These are phyloP conservation scores for Microcebus lehilahytsara DNA, from an alignment of 2,113 vertebrate species.

Conservation along the genomic window DNA sequence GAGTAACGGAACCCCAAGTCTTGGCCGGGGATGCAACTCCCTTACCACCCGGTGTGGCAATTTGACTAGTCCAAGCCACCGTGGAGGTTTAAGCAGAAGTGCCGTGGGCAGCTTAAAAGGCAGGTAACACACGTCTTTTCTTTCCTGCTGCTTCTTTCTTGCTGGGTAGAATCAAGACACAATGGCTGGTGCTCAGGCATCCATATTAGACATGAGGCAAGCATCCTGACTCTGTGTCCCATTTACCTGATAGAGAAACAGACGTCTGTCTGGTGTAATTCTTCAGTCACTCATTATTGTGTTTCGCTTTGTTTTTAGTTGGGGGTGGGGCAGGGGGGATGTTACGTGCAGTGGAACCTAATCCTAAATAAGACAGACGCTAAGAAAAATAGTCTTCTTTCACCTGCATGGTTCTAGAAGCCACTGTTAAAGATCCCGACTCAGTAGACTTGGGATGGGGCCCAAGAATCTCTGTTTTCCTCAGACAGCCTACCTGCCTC, in stretches of 20 bases:
- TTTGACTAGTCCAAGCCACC: too few relatives aligned
- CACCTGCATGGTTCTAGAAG: background rate
- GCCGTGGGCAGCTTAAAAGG: background rate
- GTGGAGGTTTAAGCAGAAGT: background rate
- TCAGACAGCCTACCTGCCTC: too few relatives aligned
- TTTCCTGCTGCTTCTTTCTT: background rate
- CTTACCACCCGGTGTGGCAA: background rate
- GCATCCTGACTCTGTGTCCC: background rate
- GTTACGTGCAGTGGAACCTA: background rate
- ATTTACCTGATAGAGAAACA: background rate
- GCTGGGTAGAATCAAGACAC: background rate
- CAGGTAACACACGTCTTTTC: too few relatives aligned
- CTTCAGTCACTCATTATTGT: background rate
- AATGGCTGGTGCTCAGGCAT: background rate
- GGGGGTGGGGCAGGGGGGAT: background rate
- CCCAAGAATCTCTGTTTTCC: too few relatives aligned
- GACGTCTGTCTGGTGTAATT: background rate
- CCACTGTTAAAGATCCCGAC: too few relatives aligned
- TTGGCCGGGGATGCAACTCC: background rate
- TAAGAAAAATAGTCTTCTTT: background rate
- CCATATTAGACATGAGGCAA: background rate
- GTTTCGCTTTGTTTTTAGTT: background rate
- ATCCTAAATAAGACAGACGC: background rate
- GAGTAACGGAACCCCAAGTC: background rate
- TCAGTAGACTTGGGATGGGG: too few relatives aligned